Percentiles rank a stretch among this genome's conserved stretches.
Evolutionary conservation across 2,113 vertebrate species (phyloP).

Genomic region (Bucco capensis): DNA sequence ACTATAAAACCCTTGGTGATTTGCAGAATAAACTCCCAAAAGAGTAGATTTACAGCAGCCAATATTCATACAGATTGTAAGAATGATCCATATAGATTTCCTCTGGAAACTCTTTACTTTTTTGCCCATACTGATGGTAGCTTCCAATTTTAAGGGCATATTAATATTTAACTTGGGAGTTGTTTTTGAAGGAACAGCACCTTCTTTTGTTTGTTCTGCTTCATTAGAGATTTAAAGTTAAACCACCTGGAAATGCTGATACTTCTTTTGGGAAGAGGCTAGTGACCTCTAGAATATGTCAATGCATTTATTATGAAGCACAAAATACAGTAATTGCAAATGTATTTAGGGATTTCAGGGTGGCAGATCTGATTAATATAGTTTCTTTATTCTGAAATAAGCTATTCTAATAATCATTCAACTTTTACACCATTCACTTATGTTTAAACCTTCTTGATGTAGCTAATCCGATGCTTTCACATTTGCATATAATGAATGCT

Average conservation of each 20-base stretch:
- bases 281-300: slow-evolving; percentile 40
- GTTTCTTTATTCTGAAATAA: not conserved
- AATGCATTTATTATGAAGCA: not conserved
- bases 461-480: not conserved
- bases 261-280: slow-evolving; percentile 25
- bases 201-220: slow-evolving; percentile 37
- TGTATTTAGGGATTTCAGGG: not conserved
- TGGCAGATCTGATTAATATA: not conserved
- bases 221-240: slow-evolving; percentile 43
- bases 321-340: not conserved
- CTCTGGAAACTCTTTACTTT: not conserved
- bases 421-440: not conserved
- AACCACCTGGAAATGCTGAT: slow-evolving; percentile 33
- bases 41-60: not conserved
- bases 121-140: not conserved
- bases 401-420: no score
- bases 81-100: not conserved
- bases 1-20: not conserved
- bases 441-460: not conserved
- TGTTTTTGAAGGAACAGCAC: slow-evolving; percentile 25
- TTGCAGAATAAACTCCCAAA: not conserved
- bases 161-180: slow-evolving; percentile 53
- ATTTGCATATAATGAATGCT: not conserved
- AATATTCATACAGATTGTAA: not conserved
- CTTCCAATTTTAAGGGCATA: not conserved